Evolutionary conservation across 2,888 invertebrate genomes (phyloP), one percentile per base, ranked within the genome.

Genomic region (Dasysyrphus albostriatus): DNA sequence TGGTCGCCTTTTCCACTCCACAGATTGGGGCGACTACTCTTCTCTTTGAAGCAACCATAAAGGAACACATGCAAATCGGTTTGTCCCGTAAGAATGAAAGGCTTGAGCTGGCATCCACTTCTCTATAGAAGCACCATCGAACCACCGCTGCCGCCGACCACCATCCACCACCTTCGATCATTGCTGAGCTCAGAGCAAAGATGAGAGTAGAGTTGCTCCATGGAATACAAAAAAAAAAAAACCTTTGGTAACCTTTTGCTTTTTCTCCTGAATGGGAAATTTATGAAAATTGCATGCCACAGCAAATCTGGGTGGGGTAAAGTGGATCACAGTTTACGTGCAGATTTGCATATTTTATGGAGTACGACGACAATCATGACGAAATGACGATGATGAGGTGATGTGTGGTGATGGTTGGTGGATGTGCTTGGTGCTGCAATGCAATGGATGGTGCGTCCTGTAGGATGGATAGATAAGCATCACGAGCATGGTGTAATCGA

Each of bases 281-380:
- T 87, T 83, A 87, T 87, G 87, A 87, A 87, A 87, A 87, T 87
- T 87, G 78, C 83, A 83, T 77, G 78, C 75, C 82, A 75, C 58
- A 59, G 70, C 72, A 56, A 69, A 74, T 58, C 59, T 58, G 77
- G 69, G 77, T 87, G 82, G 74, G 54, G 72, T 70, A 56, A 65
- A 70, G 63, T 56, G 72, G 44, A 83, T 76, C 83, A 69, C 74
- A 72, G 74, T 75, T 78, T 74, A 72, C 69, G 74, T 70, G 63
- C 3, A 83, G 59, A 87, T 87, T 87, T 87, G 67, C 87, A 87
- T 87, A 79, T 72, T 73, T 75, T 75, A 78, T 79, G 72, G 87
- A 65, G 69, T 84, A 72, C 81, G 72, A 79, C 83, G 78, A 67
- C 73, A 49, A 63, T 12, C 59, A 58, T 56, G 63, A 49, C 37